Conservation (phyloP, 2,797 vertebrate species). For the Uromys caudimaculatus region DNA sequence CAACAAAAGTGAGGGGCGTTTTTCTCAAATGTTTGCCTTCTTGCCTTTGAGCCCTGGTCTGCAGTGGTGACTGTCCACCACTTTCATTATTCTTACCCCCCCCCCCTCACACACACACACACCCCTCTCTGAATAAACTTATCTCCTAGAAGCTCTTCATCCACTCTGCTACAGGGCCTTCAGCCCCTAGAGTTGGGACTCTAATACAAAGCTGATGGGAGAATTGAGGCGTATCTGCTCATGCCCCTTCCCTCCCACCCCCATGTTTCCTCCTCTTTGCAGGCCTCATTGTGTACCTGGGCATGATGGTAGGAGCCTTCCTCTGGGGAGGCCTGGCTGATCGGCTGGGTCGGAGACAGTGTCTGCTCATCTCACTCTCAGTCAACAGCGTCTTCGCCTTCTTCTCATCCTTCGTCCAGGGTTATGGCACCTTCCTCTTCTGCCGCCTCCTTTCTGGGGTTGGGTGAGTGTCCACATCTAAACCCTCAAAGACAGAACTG, state of each 20-base stretch:
- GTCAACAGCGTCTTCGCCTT: constrained; percentile 99
- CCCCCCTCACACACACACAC: no score
- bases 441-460: constrained; percentile 96
- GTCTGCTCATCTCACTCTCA: constrained; percentile 98
- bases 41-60: neutral
- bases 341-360: constrained; percentile 95
- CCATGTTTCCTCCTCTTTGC: constrained; percentile 30
- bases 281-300: constrained; percentile 98
- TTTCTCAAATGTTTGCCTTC: neutral
- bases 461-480: constrained; percentile 90
- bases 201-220: neutral
- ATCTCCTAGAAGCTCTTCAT: constrained; percentile 6
- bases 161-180: neutral
- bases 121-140: neutral
- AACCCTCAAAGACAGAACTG: constrained; percentile 8
- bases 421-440: constrained; percentile 97
- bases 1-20: neutral
- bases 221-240: neutral
- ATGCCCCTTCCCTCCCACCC: neutral
- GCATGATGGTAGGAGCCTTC: constrained; percentile 99
- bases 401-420: constrained; percentile 99
- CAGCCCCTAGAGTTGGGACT: neutral
- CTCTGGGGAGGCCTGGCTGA: constrained; percentile 97
- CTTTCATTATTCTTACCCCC: no score
- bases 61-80: neutral